A percentile compares a stretch with the other conserved stretches of the same genome.
Conservation (phyloP, 2,113 vertebrate genomes). For the Pygoscelis adeliae region DNA sequence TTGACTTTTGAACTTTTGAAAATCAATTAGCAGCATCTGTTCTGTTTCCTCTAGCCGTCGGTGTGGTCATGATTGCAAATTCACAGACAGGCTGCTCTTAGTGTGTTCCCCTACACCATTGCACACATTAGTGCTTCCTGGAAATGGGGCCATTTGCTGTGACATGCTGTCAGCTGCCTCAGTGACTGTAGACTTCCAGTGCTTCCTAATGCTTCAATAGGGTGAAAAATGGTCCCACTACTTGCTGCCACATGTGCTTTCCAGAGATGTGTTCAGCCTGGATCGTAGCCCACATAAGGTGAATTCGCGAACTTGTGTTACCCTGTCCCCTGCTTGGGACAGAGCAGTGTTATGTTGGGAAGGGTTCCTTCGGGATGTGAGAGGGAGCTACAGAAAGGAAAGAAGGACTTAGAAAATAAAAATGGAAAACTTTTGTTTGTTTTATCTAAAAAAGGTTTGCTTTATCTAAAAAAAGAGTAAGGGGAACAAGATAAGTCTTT, state of each 20-base stretch:
- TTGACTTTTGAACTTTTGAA: constrained; percentile 28
- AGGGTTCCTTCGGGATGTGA: neutral
- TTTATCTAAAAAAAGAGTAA: neutral
- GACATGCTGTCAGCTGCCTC: neutral
- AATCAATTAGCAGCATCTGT: constrained; percentile 33
- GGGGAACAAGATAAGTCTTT: neutral
- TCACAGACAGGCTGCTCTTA: neutral
- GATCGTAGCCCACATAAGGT: neutral
- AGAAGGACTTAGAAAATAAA: constrained; percentile 3
- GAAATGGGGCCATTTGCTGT: neutral
- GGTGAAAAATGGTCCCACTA: neutral
- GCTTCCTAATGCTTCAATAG: neutral
- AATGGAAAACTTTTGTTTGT: neutral
- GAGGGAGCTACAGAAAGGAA: constrained; percentile 3
- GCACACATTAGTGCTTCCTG: neutral
- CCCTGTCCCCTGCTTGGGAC: neutral
- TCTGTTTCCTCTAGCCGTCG: neutral
- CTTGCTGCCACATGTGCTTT: neutral
- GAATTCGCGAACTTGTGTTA: neutral
- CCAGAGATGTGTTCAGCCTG: neutral
- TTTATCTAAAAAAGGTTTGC: neutral
- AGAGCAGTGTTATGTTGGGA: neutral
- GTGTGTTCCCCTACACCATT: neutral
- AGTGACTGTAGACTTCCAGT: neutral
- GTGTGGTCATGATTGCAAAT: neutral